phyloP scores from a whole-genome alignment of 2,888 invertebrate species.

The Drosophila barbarae region DNA sequence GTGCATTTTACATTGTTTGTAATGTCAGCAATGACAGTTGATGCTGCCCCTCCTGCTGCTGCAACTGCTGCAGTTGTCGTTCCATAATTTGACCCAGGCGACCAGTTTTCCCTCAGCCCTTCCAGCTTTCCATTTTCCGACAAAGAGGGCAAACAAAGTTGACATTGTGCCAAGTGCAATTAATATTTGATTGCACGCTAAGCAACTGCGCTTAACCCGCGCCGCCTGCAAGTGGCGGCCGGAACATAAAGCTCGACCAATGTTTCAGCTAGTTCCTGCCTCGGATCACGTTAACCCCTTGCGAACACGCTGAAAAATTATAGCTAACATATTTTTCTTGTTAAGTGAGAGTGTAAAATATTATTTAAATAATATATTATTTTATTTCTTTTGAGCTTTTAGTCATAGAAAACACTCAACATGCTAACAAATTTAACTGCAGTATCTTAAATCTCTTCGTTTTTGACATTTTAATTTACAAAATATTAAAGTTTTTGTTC shows the following conservation, averaged over 20 bases:
- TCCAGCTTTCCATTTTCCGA: conserved; percentile 12
- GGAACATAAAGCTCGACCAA: conserved; percentile 13
- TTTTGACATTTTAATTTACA: not conserved
- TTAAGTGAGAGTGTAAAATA: too few species aligned
- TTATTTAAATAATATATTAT: not conserved
- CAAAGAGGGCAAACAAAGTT: conserved; percentile 50
- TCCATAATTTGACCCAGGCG: conserved; percentile 51
- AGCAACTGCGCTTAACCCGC: conserved; percentile 33
- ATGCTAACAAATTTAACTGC: too few species aligned
- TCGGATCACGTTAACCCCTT: not conserved
- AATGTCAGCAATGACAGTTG: conserved; percentile 44
- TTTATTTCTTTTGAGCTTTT: not conserved
- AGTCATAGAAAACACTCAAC: too few species aligned
- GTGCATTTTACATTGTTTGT: conserved; percentile 66
- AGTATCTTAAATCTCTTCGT: not conserved
- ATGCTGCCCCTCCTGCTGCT: conserved; percentile 21
- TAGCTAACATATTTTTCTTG: not conserved
- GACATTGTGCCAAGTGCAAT: conserved; percentile 60
- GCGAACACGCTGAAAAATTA: not conserved
- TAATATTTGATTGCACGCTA: conserved; percentile 49
- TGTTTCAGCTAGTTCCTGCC: not conserved
- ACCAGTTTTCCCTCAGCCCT: conserved; percentile 12
- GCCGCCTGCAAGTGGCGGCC: conserved; percentile 24
- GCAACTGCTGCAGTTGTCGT: conserved; percentile 25
- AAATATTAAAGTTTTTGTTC: not conserved